phyloP scores from a whole-genome alignment of 1,140 invertebrate species.

The Drosophila dunni region DNA sequence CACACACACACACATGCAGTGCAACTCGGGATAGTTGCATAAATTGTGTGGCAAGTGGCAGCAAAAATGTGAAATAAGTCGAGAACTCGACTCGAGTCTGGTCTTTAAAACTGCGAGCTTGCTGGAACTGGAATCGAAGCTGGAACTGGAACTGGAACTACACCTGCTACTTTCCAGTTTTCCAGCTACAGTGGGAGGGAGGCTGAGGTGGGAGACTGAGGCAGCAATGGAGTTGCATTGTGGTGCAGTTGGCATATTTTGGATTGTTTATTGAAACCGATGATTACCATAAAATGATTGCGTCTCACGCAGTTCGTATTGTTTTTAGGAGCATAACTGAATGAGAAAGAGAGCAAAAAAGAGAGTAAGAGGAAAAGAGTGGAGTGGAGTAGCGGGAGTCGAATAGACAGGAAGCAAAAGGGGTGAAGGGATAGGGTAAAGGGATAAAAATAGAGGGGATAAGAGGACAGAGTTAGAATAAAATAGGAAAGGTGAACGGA shows the following conservation, averaged over 20 bases:
- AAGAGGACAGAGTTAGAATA: neutral
- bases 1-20: neutral
- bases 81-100: constrained; percentile 1
- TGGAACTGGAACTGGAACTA: neutral
- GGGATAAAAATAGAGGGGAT: neutral
- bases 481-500: neutral
- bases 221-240: constrained; percentile 6
- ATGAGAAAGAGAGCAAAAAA: neutral
- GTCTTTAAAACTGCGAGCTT: constrained; percentile 39
- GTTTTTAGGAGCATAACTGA: constrained; percentile 7
- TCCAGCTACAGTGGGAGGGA: neutral
- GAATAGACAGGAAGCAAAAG: neutral
- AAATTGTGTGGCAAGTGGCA: constrained; percentile 17
- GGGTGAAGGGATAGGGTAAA: constrained; percentile 2
- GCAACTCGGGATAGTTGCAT: neutral
- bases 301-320: constrained; percentile 10
- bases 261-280: constrained; percentile 69
- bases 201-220: neutral
- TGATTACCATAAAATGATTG: constrained; percentile 80
- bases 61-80: constrained; percentile 7
- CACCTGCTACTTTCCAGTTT: neutral
- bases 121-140: neutral
- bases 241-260: constrained; percentile 68
- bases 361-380: neutral
- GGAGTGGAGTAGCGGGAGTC: neutral